phyloP scores from a whole-genome alignment of 2,888 invertebrate genomes.

The Eupithecia subumbrata region DNA sequence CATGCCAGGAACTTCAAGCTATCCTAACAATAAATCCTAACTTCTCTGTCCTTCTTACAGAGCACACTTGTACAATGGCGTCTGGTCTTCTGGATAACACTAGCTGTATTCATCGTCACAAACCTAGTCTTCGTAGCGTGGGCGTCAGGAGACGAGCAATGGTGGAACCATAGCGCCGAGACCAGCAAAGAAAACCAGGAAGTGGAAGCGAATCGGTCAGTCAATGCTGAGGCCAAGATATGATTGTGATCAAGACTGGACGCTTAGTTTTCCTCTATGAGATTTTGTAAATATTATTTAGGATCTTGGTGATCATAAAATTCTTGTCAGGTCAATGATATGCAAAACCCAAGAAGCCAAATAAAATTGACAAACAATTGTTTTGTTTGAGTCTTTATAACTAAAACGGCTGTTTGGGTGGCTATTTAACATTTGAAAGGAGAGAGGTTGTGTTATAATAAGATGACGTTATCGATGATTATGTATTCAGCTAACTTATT shows the following conservation, averaged over 20 bases:
- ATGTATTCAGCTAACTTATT: not conserved
- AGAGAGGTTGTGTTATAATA: not conserved
- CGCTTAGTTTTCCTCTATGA: slow-evolving; percentile 42
- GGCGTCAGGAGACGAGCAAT: slow-evolving; percentile 91
- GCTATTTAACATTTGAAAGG: not conserved
- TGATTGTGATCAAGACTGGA: slow-evolving; percentile 38
- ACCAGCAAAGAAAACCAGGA: slow-evolving; percentile 60
- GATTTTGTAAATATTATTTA: slow-evolving; percentile 38
- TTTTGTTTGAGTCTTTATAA: not conserved
- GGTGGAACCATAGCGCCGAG: slow-evolving; percentile 87
- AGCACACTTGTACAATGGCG: slow-evolving; percentile 89
- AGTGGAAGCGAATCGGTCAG: slow-evolving; percentile 60
- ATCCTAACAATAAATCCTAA: not conserved
- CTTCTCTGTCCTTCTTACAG: slow-evolving; percentile 57
- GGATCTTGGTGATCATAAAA: slow-evolving; percentile 27
- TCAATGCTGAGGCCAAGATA: slow-evolving; percentile 70
- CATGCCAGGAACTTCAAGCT: not conserved
- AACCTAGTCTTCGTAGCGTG: slow-evolving; percentile 88
- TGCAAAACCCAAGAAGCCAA: not conserved
- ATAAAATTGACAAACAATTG: not conserved
- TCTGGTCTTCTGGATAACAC: slow-evolving; percentile 91
- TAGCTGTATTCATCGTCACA: slow-evolving; percentile 88
- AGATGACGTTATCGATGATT: not conserved
- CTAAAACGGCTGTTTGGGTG: not conserved
- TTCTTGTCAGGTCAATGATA: not conserved